phyloP scores from a whole-genome alignment of 2,113 vertebrate species.

The Pristiophorus japonicus region DNA sequence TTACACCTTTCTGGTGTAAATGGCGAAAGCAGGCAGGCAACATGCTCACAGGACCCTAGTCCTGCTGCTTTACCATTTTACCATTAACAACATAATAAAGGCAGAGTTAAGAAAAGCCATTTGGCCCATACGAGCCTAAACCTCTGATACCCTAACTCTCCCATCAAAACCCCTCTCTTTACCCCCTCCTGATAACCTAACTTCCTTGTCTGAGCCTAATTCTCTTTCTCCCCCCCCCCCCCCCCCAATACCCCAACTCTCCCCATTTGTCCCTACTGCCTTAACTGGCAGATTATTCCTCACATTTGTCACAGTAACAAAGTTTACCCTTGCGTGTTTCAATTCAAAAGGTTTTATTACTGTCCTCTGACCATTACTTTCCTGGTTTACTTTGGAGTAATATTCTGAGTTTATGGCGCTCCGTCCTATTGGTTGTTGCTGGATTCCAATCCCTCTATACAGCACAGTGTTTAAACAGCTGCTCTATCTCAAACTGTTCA shows the following conservation, averaged over 20 bases:
- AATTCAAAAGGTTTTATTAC: background rate
- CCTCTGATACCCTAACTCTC: no score
- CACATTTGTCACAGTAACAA: background rate
- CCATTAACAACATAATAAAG: background rate
- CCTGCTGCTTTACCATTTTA: background rate
- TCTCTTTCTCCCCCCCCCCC: no score
- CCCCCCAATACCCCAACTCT: background rate
- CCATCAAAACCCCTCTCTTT: background rate
- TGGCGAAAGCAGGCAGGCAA: background rate
- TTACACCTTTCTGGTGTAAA: background rate
- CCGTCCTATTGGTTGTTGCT: background rate
- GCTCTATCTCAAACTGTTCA: background rate
- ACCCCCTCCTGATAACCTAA: slow-evolving; percentile 9
- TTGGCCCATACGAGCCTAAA: background rate
- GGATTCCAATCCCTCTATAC: background rate
- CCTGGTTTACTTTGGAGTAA: background rate
- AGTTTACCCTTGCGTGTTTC: background rate
- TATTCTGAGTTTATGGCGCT: background rate
- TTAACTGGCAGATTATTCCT: background rate
- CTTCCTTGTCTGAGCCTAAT: background rate
- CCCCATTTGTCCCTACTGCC: background rate
- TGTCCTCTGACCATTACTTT: no score
- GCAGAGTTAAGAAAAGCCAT: background rate
- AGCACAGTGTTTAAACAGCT: background rate
- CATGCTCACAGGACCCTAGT: background rate